Conservation (phyloP, 2,888 invertebrate species). For the Allygus modestus region DNA sequence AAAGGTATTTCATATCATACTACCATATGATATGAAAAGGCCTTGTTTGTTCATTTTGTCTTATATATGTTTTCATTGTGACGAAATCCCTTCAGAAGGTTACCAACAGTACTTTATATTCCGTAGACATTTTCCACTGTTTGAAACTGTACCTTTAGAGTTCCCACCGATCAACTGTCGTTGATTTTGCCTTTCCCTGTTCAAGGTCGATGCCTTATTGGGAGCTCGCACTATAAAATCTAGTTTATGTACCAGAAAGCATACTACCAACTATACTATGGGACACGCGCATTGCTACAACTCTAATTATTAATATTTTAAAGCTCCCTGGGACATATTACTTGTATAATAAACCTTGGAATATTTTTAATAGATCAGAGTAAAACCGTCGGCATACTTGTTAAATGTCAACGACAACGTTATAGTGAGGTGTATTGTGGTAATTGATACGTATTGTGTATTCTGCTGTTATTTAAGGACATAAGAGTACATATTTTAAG, state of each 20-base stretch:
- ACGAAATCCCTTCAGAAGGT: neutral
- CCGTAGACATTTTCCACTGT: neutral
- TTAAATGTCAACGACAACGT: neutral
- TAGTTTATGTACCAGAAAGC: constrained; percentile 18
- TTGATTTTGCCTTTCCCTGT: constrained; percentile 31
- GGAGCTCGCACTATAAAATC: constrained; percentile 39
- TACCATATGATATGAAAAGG: no score
- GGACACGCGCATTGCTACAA: constrained; percentile 16
- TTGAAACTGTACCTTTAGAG: neutral
- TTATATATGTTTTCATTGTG: no score
- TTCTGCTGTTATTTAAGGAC: no score
- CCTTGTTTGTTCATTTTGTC: no score
- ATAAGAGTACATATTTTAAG: no score
- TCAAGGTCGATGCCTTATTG: constrained; percentile 23
- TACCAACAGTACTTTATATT: neutral
- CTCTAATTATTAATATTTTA: neutral
- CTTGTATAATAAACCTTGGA: constrained; percentile 15
- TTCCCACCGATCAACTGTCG: neutral
- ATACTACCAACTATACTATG: neutral
- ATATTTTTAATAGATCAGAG: neutral
- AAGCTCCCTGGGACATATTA: neutral
- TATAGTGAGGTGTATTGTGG: neutral
- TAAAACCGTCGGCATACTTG: neutral
- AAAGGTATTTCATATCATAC: no score
- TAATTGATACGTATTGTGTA: no score